These are phyloP conservation scores for Coelopa pilipes DNA, from an alignment of 2,888 invertebrate genomes.

Conservation along the genomic window DNA sequence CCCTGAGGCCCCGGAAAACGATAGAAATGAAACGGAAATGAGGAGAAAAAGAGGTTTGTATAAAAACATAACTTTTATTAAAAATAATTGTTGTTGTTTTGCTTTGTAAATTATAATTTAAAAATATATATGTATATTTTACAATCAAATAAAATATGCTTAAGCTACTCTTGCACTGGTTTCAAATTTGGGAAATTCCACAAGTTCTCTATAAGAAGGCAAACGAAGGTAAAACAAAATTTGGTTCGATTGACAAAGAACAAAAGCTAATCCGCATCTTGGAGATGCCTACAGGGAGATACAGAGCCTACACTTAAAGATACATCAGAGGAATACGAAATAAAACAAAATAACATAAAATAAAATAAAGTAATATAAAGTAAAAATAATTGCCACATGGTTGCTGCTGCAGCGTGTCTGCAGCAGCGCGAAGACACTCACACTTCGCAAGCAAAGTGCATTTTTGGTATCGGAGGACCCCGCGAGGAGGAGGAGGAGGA, in stretches of 20 bases:
- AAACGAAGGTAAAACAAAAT: not conserved
- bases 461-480: conserved; percentile 61
- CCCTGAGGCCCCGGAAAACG: not conserved
- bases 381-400: conserved; percentile 34
- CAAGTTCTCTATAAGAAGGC: not conserved
- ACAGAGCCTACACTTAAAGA: too few relatives aligned
- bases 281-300: conserved; percentile 19
- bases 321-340: not conserved
- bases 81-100: conserved; percentile 45
- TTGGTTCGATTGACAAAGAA: not conserved
- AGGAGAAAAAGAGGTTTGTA: conserved; percentile 37
- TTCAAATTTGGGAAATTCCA: conserved; percentile 11
- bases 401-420: conserved; percentile 3
- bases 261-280: conserved; percentile 21
- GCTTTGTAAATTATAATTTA: conserved; percentile 44
- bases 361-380: conserved; percentile 28
- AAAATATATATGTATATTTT: conserved; percentile 56
- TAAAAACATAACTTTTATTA: conserved; percentile 58
- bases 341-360: conserved; percentile 33
- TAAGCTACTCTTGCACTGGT: conserved; percentile 45
- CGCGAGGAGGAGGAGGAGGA: conserved; percentile 50
- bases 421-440: conserved; percentile 26
- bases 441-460: conserved; percentile 49
- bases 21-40: conserved; percentile 21
- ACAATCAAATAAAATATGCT: conserved; percentile 48